A percentile compares a stretch with the other conserved stretches of the same genome.
phyloP scores from a whole-genome alignment of 2,888 invertebrate genomes.

The Napeogenes sylphis region DNA sequence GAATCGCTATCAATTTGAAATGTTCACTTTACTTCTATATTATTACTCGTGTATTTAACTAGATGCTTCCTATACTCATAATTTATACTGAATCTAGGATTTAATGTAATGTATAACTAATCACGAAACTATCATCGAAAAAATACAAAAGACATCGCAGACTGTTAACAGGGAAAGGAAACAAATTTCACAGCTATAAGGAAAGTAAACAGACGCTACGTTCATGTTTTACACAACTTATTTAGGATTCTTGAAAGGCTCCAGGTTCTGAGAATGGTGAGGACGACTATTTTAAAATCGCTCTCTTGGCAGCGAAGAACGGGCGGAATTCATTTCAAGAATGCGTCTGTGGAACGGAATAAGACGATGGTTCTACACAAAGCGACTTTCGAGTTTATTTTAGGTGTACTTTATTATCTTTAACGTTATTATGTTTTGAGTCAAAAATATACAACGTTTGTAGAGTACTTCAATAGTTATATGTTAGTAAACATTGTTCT shows the following conservation, averaged over 20 bases:
- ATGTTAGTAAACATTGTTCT: too few species aligned
- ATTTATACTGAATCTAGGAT: not conserved
- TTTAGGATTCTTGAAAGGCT: not conserved
- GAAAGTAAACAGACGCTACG: not conserved
- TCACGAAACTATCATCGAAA: not conserved
- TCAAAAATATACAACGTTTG: too few species aligned
- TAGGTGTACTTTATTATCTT: not conserved
- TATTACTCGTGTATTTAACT: conserved; percentile 19
- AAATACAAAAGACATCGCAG: conserved; percentile 9
- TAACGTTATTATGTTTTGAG: too few species aligned
- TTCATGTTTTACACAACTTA: not conserved
- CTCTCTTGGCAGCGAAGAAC: conserved; percentile 13
- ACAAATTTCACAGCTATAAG: not conserved
- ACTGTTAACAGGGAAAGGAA: conserved; percentile 1
- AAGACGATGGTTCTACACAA: not conserved
- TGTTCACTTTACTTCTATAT: conserved; percentile 31
- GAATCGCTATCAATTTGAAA: conserved; percentile 51
- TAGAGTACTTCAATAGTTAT: too few species aligned
- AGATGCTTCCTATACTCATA: conserved; percentile 4
- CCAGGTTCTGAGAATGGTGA: conserved; percentile 17
- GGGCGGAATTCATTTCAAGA: conserved; percentile 12
- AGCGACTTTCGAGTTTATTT: not conserved
- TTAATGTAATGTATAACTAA: not conserved
- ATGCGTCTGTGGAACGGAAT: conserved; percentile 1
- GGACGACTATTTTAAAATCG: conserved; percentile 33